Percentiles rank a stretch among this genome's conserved stretches.
phyloP scores from a whole-genome alignment of 1,140 invertebrate genomes.

The Ips nitidus region DNA sequence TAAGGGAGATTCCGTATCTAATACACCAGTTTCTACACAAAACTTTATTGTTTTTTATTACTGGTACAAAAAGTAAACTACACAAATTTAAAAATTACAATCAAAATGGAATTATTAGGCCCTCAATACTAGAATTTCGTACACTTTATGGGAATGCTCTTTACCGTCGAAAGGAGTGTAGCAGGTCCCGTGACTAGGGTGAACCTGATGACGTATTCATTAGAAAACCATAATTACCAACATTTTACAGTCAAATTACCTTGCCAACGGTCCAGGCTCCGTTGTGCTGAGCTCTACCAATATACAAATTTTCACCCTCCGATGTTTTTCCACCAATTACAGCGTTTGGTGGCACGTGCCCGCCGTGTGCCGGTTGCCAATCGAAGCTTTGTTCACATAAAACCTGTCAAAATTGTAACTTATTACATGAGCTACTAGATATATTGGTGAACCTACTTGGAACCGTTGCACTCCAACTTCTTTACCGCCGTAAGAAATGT shows the following conservation, averaged over 20 bases:
- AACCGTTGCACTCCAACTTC: conserved; percentile 64
- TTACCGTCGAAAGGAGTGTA: conserved; percentile 74
- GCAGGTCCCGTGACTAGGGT: conserved; percentile 64
- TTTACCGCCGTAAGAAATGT: conserved; percentile 63
- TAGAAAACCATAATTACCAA: conserved; percentile 24
- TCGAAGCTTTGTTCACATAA: conserved; percentile 63
- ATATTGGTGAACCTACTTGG: conserved; percentile 56
- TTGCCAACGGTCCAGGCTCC: conserved; percentile 71
- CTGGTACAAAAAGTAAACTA: not conserved
- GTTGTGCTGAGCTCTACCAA: conserved; percentile 62
- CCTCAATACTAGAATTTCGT: conserved; percentile 60
- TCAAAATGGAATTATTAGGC: conserved; percentile 22
- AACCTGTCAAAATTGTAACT: conserved; percentile 52
- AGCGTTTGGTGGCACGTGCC: conserved; percentile 62
- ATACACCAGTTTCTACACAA: no score
- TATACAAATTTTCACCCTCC: conserved; percentile 64
- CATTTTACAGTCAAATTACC: conserved; percentile 50
- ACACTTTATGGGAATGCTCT: conserved; percentile 60
- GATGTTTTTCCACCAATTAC: conserved; percentile 62
- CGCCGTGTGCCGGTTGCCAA: conserved; percentile 63
- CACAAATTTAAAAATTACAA: conserved; percentile 16
- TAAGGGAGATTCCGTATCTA: no score
- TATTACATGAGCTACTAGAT: not conserved
- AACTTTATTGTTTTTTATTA: no score
- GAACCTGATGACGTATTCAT: conserved; percentile 53